Conservation (phyloP, 2,888 invertebrate genomes). For the Melolontha melolontha region DNA sequence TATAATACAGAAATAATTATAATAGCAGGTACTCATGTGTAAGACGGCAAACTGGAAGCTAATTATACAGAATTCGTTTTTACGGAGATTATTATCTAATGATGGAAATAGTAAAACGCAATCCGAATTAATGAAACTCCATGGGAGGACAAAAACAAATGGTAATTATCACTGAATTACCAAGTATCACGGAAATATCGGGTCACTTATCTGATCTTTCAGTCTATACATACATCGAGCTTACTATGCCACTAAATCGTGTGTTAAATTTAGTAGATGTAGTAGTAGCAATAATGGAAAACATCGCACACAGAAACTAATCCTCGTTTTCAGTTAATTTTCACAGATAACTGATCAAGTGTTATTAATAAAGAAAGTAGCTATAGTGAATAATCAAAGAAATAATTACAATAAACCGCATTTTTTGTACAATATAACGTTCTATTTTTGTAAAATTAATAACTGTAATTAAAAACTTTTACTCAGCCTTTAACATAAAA, state of each 20-base stretch:
- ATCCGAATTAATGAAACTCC: slow-evolving; percentile 40
- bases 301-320: neutral
- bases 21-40: no score
- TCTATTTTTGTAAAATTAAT: no score
- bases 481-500: no score
- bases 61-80: slow-evolving; percentile 32
- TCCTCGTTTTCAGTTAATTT: no score
- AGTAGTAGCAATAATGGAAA: neutral
- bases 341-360: no score
- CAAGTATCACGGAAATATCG: slow-evolving; percentile 44
- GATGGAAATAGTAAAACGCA: slow-evolving; percentile 30
- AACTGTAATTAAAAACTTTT: no score
- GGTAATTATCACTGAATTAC: slow-evolving; percentile 44
- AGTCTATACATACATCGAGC: slow-evolving; percentile 9
- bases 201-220: slow-evolving; percentile 26
- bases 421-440: no score
- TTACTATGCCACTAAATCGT: slow-evolving; percentile 22
- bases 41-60: slow-evolving; percentile 2
- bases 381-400: neutral
- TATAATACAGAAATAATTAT: no score
- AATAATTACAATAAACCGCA: neutral
- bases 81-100: slow-evolving; percentile 28
- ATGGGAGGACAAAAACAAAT: slow-evolving; percentile 44
- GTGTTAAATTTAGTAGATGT: slow-evolving; percentile 25
- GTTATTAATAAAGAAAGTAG: no score